Evolutionary conservation across 2,113 vertebrate species (phyloP).

Genomic region (Calidris pygmaea): DNA sequence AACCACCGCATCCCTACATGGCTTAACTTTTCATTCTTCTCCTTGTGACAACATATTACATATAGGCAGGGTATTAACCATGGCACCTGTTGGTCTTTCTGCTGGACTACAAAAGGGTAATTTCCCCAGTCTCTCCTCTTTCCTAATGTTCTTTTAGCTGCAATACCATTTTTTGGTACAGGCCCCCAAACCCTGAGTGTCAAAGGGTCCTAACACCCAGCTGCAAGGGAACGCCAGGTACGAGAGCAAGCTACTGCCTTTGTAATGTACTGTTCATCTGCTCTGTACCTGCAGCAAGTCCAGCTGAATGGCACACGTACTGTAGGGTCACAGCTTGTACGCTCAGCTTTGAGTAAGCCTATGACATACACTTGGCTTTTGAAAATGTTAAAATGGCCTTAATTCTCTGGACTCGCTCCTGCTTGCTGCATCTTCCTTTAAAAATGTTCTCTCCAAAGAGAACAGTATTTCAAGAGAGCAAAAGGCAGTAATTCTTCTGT

Average conservation of each 20-base stretch:
- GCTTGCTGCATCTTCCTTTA: not conserved
- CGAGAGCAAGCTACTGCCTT: too few relatives aligned
- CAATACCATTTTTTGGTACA: not conserved
- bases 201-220: not conserved
- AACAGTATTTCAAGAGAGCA: not conserved
- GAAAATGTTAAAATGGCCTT: not conserved
- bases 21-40: not conserved
- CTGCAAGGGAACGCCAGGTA: not conserved
- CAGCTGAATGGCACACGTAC: too few relatives aligned
- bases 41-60: not conserved
- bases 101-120: not conserved
- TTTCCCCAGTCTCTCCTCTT: not conserved
- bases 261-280: too few relatives aligned
- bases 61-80: not conserved
- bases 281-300: too few relatives aligned
- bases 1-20: not conserved
- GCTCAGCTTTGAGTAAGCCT: too few relatives aligned
- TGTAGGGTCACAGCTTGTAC: too few relatives aligned
- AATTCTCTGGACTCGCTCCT: not conserved
- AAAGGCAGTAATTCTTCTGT: not conserved
- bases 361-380: accelerated
- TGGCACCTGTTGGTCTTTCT: not conserved
- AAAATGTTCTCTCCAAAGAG: not conserved
- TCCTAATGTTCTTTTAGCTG: not conserved
- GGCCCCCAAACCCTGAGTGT: not conserved